Base-by-base conservation (phyloP, 2,797 vertebrate genomes). In the Ctenopoma multispine region DNA sequence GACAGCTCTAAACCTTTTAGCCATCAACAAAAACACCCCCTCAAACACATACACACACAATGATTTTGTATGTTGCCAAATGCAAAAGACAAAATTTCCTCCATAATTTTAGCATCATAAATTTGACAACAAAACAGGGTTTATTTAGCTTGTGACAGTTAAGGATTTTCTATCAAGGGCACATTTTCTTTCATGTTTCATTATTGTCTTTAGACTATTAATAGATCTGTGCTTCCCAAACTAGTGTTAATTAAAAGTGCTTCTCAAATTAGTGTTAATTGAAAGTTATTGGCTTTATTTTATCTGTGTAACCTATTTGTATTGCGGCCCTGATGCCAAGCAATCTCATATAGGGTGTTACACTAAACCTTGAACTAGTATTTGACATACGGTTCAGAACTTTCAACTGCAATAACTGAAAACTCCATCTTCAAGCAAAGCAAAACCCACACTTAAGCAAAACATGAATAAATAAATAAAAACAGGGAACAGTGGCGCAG, bases 1-100 rank as follows among this genome's bases (percentile, higher is more conserved):
- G 38, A 40, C 38, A 40, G 38, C 38, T 34, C 31, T 80, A 80
- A 80, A 79, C 81, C 84, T 92, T 92, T 93, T 90, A 91, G 79
- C n/a, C 71, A 70, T 56, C 38, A 79, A 71, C 69, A 82, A 81
- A 74, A 80, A 80, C 46, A 63, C 63, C 61, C 47, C 58, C 69
- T 49, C 76, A 31, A 68, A 21, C 38, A 69, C 20, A 75, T 58
- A 75, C 61, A 60, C 61, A 71, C 56, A 51, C 38, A 68, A 21
- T 69, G 29, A 50, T 50, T 75, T 68, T 43, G 13, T 54, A 40
- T 49, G 40, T 41, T 69, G 59, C 77, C 53, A 57, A 74, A 65
- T 53, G 40, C 61, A 63, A 61, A 69, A 49, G 38, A 71, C n/a
- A 10, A 44, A 14, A 36, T 62, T 58, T 67, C 50, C 8, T 29